phyloP scores from a whole-genome alignment of 2,888 invertebrate species.

The Fragum whitleyi region DNA sequence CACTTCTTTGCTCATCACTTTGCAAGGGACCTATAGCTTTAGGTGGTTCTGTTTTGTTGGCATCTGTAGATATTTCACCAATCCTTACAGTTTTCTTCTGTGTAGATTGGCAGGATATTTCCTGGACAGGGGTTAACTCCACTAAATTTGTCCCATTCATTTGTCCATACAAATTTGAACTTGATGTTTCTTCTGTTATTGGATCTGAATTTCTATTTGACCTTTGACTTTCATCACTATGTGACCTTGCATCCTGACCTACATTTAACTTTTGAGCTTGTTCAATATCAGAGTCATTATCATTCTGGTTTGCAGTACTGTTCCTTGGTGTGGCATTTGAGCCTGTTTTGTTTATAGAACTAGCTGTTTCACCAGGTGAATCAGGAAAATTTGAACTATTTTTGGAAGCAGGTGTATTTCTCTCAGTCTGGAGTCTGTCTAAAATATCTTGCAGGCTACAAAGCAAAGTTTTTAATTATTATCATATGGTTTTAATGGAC shows the following conservation, averaged over 20 bases:
- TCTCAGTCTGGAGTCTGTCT: too few relatives aligned
- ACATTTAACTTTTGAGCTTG: not conserved
- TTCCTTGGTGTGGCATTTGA: too few relatives aligned
- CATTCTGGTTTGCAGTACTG: too few relatives aligned
- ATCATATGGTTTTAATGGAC: too few relatives aligned
- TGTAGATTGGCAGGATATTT: not conserved
- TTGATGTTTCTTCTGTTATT: conserved; percentile 1
- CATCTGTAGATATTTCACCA: not conserved
- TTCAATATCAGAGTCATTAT: not conserved
- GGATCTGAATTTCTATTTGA: not conserved
- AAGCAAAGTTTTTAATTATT: too few relatives aligned
- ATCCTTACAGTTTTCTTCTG: not conserved
- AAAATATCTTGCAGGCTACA: too few relatives aligned
- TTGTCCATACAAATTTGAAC: not conserved
- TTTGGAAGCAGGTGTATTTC: too few relatives aligned
- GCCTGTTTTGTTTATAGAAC: too few relatives aligned
- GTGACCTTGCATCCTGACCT: not conserved
- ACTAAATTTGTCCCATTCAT: not conserved
- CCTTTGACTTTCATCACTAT: not conserved
- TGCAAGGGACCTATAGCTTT: not conserved
- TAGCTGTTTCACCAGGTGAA: too few relatives aligned
- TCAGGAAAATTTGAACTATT: too few relatives aligned
- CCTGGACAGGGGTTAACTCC: not conserved
- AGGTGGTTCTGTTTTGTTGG: not conserved
- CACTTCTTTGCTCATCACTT: not conserved